A percentile compares a stretch with the other conserved stretches of the same genome.
phyloP scores from a whole-genome alignment of 2,888 invertebrate genomes.

The Hirtodrosophila duncani region DNA sequence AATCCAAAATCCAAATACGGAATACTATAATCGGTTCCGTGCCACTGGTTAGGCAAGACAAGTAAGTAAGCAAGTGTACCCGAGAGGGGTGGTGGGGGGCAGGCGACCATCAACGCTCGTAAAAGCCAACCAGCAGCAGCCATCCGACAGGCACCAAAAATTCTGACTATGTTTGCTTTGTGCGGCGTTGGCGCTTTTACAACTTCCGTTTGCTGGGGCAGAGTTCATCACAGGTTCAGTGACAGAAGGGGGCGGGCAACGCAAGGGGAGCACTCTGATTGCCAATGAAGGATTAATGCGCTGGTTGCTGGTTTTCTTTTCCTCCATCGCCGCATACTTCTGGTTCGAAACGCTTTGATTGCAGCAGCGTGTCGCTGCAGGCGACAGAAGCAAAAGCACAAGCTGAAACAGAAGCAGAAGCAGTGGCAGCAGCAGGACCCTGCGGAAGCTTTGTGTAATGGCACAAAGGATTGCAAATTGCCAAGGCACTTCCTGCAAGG shows the following conservation, averaged over 20 bases:
- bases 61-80: background rate
- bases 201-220: slow-evolving; percentile 53
- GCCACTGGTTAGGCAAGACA: slow-evolving; percentile 53
- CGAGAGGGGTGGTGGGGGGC: background rate
- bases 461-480: slow-evolving; percentile 76
- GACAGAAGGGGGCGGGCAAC: background rate
- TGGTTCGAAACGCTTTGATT: slow-evolving; percentile 54
- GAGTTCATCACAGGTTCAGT: slow-evolving; percentile 60
- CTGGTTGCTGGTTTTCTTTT: slow-evolving; percentile 4
- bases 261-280: slow-evolving; percentile 47
- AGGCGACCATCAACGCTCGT: slow-evolving; percentile 16
- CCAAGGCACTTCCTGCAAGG: slow-evolving; percentile 65
- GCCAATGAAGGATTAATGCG: slow-evolving; percentile 68
- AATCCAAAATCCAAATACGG: slow-evolving; percentile 57
- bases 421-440: slow-evolving; percentile 1
- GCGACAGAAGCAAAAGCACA: slow-evolving; percentile 33
- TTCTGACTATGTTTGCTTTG: slow-evolving; percentile 57
- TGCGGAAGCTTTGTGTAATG: slow-evolving; percentile 75
- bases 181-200: slow-evolving; percentile 71
- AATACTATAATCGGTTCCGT: slow-evolving; percentile 74
- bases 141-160: slow-evolving; percentile 44
- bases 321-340: slow-evolving; percentile 29
- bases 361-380: slow-evolving; percentile 58
- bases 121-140: slow-evolving; percentile 35
- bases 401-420: slow-evolving; percentile 15